Base-by-base conservation (phyloP, 2,888 invertebrate species). In the Chaitophorus viminalis region DNA sequence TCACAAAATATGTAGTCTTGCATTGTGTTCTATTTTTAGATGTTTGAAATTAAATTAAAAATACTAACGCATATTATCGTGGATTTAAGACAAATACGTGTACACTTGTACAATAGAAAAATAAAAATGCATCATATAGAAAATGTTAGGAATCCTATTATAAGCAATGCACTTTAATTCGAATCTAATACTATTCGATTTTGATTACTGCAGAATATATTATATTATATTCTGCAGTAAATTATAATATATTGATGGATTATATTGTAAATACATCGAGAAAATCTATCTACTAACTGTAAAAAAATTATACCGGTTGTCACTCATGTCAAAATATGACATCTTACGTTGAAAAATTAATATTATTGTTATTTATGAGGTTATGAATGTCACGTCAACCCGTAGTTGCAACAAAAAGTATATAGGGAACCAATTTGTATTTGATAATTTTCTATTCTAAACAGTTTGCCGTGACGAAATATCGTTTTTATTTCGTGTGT, bases 301-400 rank as follows among this genome's bases (percentile, higher is more conserved):
- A 68, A 68, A 29, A n/a, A 68, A 68, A 68, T 68, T 8, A n/a
- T 68, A 29, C 29, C 29, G 29, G 39, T 68, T 68, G 68, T 46
- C 21, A 81, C 68, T 81, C 5, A 29, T 8, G 70, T 46, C 70
- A 82, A 82, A 68, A 39, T 17, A 82, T 70, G 31, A 70, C 31
- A 46, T 52, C 46, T 25, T 39, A 29, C 46, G 46, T 21, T n/a
- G 70, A 52, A 72, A 72, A 82, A 82, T 72, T 17, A 70, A 39
- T 72, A 70, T 52, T 33, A 82, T 82, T 52, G 17, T 46, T 52
- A 72, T 82, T 72, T 52, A 82, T 82, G 25, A 52, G 72, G 17
- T 52, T 72, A n/a, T n/a, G 14, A 82, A 31, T 72, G n/a, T n/a
- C 52, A 33, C 25, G 52, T 72, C 31, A 72, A 81, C 70, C 46